Evolutionary conservation across 2,797 vertebrate genomes (phyloP).

Genomic region (Rhynchotus rufescens): DNA sequence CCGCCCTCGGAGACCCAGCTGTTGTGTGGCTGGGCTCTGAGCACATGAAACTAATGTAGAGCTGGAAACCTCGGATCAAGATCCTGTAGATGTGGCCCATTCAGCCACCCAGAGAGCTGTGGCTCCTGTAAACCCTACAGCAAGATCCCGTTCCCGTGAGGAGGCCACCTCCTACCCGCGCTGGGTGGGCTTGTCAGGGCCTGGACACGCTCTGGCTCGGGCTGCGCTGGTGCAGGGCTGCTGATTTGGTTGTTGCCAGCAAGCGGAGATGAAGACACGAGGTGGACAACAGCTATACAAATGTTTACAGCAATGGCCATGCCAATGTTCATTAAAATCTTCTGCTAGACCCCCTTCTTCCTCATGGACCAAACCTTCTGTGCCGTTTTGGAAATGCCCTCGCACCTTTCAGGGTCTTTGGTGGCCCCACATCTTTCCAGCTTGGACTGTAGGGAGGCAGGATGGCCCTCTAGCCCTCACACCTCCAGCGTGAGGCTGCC

Average conservation of each 20-base stretch:
- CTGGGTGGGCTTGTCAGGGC: accelerated
- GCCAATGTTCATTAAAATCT: background rate
- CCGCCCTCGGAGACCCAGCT: accelerated
- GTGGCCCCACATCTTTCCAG: accelerated
- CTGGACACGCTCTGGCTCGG: background rate
- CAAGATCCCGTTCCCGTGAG: accelerated
- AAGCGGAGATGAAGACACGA: background rate
- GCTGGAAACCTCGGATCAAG: accelerated
- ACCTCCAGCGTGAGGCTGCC: background rate
- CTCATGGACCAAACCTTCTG: background rate
- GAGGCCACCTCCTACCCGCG: accelerated
- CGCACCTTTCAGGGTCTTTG: no score
- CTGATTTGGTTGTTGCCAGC: background rate
- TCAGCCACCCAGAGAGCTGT: background rate
- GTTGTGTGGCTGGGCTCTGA: background rate
- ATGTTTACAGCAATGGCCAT: background rate
- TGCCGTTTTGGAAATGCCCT: no score
- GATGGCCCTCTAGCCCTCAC: background rate
- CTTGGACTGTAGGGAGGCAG: background rate
- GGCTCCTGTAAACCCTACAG: background rate
- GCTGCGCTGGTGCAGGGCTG: background rate
- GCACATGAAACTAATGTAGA: background rate
- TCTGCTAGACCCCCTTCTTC: background rate
- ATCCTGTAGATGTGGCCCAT: accelerated
- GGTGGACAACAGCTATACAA: background rate